Evolutionary conservation across 2,888 invertebrate species (phyloP).

Genomic region (Scaptomyza caliginosa): DNA sequence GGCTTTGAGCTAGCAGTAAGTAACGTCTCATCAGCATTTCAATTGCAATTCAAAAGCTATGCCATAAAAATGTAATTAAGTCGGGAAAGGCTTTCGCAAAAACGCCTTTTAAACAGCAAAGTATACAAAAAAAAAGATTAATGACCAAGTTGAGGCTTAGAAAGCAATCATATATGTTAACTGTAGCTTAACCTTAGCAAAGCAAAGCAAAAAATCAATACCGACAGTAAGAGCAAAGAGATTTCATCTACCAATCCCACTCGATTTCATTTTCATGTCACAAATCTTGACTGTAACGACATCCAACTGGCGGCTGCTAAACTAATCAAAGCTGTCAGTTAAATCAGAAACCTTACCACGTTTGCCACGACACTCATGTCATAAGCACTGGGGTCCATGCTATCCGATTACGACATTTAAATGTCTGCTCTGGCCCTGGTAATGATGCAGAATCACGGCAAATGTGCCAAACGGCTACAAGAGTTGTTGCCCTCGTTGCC

Average conservation of each 20-base stretch:
- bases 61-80: background rate
- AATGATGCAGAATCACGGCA: conserved; percentile 40
- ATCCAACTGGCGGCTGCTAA: conserved; percentile 3
- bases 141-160: background rate
- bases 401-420: conserved; percentile 68
- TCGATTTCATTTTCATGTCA: conserved; percentile 4
- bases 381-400: conserved; percentile 54
- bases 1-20: conserved; percentile 2
- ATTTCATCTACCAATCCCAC: background rate
- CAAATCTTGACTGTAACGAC: conserved; percentile 1
- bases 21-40: background rate
- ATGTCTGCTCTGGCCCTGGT: conserved; percentile 21
- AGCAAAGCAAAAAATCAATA: conserved; percentile 4
- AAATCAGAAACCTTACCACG: conserved; percentile 28
- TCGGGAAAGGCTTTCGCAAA: background rate
- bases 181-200: background rate
- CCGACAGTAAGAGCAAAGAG: background rate
- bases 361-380: conserved; percentile 31
- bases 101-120: background rate
- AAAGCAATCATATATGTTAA: background rate
- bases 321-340: conserved; percentile 23
- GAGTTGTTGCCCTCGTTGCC: conserved; percentile 2
- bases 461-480: conserved; percentile 23
- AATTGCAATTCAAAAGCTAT: background rate
- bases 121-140: background rate